Percentiles rank a stretch among this genome's conserved stretches.
phyloP scores from a whole-genome alignment of 2,113 vertebrate genomes.

The Phaethon lepturus region DNA sequence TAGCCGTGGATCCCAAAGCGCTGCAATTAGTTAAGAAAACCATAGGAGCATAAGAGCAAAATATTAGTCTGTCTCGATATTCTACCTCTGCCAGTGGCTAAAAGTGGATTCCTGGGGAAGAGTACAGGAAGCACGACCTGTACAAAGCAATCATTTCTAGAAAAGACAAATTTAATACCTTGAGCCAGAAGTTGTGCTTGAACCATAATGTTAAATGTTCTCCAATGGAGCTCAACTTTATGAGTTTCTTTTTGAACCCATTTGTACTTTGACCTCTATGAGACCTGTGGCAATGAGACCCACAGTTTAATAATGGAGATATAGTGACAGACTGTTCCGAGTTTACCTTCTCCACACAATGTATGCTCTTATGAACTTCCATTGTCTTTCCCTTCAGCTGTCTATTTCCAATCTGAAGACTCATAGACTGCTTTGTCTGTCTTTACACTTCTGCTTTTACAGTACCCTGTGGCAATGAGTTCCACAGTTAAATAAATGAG shows the following conservation, averaged over 20 bases:
- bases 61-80: background rate
- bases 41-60: background rate
- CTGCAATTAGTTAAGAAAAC: background rate
- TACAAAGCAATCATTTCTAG: background rate
- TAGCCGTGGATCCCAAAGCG: background rate
- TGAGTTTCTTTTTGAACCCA: background rate
- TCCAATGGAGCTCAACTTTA: background rate
- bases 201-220: background rate
- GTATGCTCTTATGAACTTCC: background rate
- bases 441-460: background rate
- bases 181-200: background rate
- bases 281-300: background rate
- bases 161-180: background rate
- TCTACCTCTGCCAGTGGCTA: background rate
- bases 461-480: background rate
- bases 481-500: background rate
- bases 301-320: constrained; percentile 32
- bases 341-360: background rate
- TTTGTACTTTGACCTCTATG: constrained; percentile 9
- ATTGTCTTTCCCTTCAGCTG: background rate
- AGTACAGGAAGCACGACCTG: background rate
- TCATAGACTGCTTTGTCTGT: background rate
- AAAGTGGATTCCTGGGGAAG: background rate
- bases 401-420: background rate
- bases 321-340: background rate